A percentile compares a stretch with the other conserved stretches of the same genome.
Conservation (phyloP, 2,113 vertebrate species). For the Oceanodroma tethys region DNA sequence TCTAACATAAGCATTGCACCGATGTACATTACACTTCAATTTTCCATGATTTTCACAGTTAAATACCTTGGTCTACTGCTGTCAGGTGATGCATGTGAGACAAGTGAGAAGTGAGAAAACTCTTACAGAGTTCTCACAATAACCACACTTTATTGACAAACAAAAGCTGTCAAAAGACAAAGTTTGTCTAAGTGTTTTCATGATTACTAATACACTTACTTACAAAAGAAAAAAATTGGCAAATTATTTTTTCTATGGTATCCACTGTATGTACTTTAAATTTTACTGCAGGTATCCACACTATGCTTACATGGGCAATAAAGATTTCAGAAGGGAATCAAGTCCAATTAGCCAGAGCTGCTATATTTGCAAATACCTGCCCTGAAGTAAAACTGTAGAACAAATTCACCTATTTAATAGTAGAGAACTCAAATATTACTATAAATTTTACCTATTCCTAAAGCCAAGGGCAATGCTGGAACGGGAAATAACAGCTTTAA, state of each 20-base stretch:
- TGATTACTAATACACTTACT: background rate
- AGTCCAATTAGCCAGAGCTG: background rate
- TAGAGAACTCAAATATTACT: background rate
- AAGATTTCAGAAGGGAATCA: background rate
- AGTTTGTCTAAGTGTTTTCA: background rate
- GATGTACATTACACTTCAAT: background rate
- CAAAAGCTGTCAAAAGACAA: background rate
- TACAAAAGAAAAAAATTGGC: background rate
- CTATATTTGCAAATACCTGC: conserved; percentile 4
- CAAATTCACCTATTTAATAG: background rate
- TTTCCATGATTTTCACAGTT: background rate
- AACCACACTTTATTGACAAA: background rate
- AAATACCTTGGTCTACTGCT: background rate
- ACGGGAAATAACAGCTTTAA: background rate
- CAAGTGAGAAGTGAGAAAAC: background rate
- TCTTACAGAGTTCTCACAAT: background rate
- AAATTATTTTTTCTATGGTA: background rate
- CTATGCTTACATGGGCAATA: background rate
- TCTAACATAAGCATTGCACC: background rate
- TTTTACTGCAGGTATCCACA: background rate
- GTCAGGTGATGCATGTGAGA: background rate
- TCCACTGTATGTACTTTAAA: background rate
- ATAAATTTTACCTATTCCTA: background rate
- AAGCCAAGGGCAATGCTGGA: background rate
- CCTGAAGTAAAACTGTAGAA: conserved; percentile 15